Base-by-base conservation (phyloP, 2,113 vertebrate species). In the Hipposideros armiger region DNA sequence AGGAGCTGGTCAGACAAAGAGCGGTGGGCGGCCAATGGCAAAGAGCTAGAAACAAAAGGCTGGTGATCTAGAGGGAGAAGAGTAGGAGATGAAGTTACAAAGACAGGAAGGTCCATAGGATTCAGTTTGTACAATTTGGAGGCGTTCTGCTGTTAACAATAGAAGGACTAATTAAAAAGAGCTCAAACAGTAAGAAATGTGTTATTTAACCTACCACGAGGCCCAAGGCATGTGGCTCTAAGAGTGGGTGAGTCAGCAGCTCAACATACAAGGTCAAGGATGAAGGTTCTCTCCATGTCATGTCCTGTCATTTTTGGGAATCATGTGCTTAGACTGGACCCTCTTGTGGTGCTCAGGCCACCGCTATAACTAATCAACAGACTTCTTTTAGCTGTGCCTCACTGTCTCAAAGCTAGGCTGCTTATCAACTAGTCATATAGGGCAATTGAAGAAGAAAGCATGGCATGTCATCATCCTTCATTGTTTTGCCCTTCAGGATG, bases 161-260 rank as follows among this genome's bases (percentile, higher is more conserved):
- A 76, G 47, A 66, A 76, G 36, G 30, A 19, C 22, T 70, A 45
- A 88, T 81, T 88, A 30, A 88, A 93, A 91, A 85, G 83, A 89
- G 13, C 45, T 95, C 70, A 42, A 78, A 80, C 2, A 76, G 32
- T 15, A 83, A 67, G 69, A 80, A 19, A n/a, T 64, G 82, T 58
- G 74, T n/a, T 20, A 52, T 40, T 82, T 84, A 64, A 64, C 13
- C 28, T 19, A 67, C 17, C n/a, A 56, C 62, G 54, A 52, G 26
- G 17, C 32, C 42, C 28, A 36, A 80, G 73, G 13, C 74, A 19
- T 1, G 4, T 30, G 9, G 24, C 80, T 70, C 76, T 32, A 26
- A 58, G 19, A 52, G 24, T 50, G 42, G 54, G 10, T 26, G 24
- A 8, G 52, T 70, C 36, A 78, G 83, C 52, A 50, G 62, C 73